Conservation (phyloP, 2,888 invertebrate genomes). For the Zygothrica quintamaculata region DNA sequence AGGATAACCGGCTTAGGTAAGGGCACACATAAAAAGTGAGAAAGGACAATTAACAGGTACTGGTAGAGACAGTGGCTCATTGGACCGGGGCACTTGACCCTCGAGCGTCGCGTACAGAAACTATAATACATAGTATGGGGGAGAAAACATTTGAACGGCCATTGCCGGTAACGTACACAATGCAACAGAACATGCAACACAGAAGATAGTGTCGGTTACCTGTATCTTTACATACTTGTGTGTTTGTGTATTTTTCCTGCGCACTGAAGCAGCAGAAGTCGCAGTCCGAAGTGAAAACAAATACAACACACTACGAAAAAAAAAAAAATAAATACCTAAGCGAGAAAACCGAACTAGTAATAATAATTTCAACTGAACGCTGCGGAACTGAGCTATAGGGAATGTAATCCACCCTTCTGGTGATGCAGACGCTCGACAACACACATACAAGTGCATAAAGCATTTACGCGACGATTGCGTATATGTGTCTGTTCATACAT, state of each 20-base stretch:
- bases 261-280: constrained; percentile 79
- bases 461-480: background rate
- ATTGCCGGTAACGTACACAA: constrained; percentile 62
- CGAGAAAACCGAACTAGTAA: constrained; percentile 62
- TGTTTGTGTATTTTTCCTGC: constrained; percentile 40
- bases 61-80: constrained; percentile 18
- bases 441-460: constrained; percentile 18
- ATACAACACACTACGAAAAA: constrained; percentile 36
- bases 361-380: constrained; percentile 54
- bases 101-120: constrained; percentile 29
- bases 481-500: constrained; percentile 7
- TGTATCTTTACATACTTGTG: constrained; percentile 29
- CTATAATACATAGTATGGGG: constrained; percentile 6
- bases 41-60: constrained; percentile 47
- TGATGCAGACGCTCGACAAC: constrained; percentile 29
- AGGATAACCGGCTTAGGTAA: constrained; percentile 30
- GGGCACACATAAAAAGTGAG: constrained; percentile 55
- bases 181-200: constrained; percentile 52
- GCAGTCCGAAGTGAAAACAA: constrained; percentile 67
- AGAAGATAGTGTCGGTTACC: constrained; percentile 59
- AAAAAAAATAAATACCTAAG: too few species aligned
- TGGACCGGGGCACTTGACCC: constrained; percentile 61
- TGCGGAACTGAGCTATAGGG: constrained; percentile 34
- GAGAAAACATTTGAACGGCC: constrained; percentile 52
- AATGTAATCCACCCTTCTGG: constrained; percentile 73